Evolutionary conservation across 2,113 vertebrate genomes (phyloP).

Genomic region (Heteronetta atricapilla): DNA sequence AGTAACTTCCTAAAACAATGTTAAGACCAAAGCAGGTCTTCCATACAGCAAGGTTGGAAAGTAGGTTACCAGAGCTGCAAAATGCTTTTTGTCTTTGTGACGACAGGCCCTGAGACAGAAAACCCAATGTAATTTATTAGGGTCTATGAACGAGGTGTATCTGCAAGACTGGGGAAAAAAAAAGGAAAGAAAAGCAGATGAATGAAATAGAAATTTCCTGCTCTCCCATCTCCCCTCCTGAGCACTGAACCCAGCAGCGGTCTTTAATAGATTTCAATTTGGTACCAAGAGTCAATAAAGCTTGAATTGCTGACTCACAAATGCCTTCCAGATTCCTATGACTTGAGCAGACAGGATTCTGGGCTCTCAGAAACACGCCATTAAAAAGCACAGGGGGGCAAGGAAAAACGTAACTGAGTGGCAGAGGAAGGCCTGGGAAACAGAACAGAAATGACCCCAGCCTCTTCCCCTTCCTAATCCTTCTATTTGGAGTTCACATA

Average conservation of each 20-base stretch:
- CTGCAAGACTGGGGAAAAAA: neutral
- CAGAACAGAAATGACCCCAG: neutral
- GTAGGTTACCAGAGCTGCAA: neutral
- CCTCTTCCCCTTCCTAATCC: neutral
- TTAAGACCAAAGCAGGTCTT: neutral
- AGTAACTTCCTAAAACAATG: neutral
- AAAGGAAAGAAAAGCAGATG: neutral
- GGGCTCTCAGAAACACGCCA: neutral
- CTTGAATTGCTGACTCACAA: slow-evolving; percentile 26
- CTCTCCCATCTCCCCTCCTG: neutral
- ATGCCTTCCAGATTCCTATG: slow-evolving; percentile 12
- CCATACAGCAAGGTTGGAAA: neutral
- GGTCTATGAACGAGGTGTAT: neutral
- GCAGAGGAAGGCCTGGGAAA: slow-evolving; percentile 39
- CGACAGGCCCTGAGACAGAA: neutral
- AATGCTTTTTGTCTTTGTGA: neutral
- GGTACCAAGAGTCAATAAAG: neutral
- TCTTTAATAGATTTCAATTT: slow-evolving; percentile 16
- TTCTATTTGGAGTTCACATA: neutral
- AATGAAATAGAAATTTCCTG: neutral
- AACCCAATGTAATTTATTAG: neutral
- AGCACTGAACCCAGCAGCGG: neutral
- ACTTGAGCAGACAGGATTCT: neutral
- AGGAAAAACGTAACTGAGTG: neutral
- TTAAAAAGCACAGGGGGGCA: neutral